phyloP scores from a whole-genome alignment of 2,888 invertebrate species.

The Ptychoptera albimana region DNA sequence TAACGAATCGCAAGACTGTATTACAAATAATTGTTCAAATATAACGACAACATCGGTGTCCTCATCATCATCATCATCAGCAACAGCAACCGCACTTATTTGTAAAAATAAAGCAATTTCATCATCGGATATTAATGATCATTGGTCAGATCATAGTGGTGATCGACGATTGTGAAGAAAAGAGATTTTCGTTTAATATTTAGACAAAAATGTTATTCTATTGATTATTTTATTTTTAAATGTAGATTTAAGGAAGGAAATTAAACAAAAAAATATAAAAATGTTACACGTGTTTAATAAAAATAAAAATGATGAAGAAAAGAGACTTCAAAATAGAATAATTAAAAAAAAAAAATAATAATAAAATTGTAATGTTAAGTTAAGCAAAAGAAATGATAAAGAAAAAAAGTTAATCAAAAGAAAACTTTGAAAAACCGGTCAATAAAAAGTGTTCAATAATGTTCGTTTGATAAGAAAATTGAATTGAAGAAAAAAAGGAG shows the following conservation, averaged over 20 bases:
- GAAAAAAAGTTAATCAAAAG: not conserved
- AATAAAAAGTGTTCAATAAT: not conserved
- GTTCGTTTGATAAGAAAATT: not conserved
- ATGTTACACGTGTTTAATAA: too few species aligned
- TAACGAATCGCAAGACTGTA: slow-evolving; percentile 3
- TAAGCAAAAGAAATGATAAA: too few species aligned
- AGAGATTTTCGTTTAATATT: slow-evolving; percentile 25
- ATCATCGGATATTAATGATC: slow-evolving; percentile 16
- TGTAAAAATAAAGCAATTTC: slow-evolving; percentile 4
- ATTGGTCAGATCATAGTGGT: slow-evolving; percentile 22
- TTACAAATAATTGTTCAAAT: not conserved
- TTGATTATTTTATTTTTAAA: too few species aligned
- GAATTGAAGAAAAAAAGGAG: not conserved
- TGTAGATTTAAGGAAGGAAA: too few species aligned
- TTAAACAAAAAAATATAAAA: too few species aligned
- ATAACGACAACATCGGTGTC: too few species aligned
- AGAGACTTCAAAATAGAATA: too few species aligned
- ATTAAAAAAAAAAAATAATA: not conserved
- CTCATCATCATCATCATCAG: slow-evolving; percentile 7
- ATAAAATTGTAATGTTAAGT: too few species aligned
- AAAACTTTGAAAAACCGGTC: slow-evolving; percentile 2
- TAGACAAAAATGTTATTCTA: not conserved
- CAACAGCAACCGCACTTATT: slow-evolving; percentile 9
- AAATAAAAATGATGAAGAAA: too few species aligned
- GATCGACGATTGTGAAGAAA: slow-evolving; percentile 29